Evolutionary conservation across 2,797 vertebrate genomes (phyloP).

Genomic region (Antrozous pallidus): DNA sequence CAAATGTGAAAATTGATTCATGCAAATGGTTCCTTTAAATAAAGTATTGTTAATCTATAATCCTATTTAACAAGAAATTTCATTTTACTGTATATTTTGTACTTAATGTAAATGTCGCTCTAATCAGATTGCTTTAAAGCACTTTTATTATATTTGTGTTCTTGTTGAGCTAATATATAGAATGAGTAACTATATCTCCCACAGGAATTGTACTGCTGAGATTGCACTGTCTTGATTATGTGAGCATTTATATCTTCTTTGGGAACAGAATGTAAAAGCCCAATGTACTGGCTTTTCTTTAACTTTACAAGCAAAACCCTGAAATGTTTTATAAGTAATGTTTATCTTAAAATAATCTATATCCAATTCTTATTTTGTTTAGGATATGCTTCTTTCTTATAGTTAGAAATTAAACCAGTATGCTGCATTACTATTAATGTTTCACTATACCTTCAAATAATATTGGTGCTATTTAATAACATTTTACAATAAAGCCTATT

Average conservation of each 20-base stretch:
- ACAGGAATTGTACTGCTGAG: slow-evolving; percentile 39
- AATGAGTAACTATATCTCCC: slow-evolving; percentile 44
- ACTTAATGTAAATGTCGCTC: slow-evolving; percentile 80
- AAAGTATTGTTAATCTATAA: slow-evolving; percentile 67
- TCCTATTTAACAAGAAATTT: slow-evolving; percentile 81
- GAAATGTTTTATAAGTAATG: slow-evolving; percentile 68
- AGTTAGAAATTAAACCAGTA: slow-evolving; percentile 38
- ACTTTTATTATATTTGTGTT: slow-evolving; percentile 73
- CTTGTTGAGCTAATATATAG: slow-evolving; percentile 66
- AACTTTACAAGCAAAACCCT: slow-evolving; percentile 52
- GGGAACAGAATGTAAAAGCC: slow-evolving; percentile 50
- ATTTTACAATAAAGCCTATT: slow-evolving; percentile 41
- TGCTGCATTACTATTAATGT: slow-evolving; percentile 53
- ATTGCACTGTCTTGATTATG: slow-evolving; percentile 57
- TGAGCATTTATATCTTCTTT: slow-evolving; percentile 47
- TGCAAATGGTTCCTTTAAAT: slow-evolving; percentile 71
- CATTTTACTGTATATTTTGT: slow-evolving; percentile 84
- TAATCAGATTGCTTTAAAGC: slow-evolving; percentile 67
- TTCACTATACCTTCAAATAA: slow-evolving; percentile 47
- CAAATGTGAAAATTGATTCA: slow-evolving; percentile 64
- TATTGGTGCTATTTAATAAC: slow-evolving; percentile 68
- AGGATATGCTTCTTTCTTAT: slow-evolving; percentile 27
- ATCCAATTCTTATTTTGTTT: slow-evolving; percentile 63
- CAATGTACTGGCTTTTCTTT: slow-evolving; percentile 5
- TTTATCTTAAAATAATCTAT: slow-evolving; percentile 52